Evolutionary conservation across 2,797 vertebrate genomes (phyloP).

Genomic region (Lepidocolaptes lacrymiger): DNA sequence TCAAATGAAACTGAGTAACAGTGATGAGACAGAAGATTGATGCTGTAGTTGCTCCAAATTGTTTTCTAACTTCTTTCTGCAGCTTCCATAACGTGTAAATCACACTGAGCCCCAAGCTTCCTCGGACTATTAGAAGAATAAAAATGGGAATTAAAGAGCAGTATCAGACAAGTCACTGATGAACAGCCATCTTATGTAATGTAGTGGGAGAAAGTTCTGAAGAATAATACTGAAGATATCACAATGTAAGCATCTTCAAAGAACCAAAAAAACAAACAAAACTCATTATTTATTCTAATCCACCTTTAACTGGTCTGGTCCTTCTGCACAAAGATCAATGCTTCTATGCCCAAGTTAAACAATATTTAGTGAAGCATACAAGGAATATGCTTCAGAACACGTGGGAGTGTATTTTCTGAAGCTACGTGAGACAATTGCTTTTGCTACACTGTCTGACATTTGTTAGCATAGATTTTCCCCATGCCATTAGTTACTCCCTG

Average conservation of each 20-base stretch:
- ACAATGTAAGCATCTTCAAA: not conserved
- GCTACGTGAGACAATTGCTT: not conserved
- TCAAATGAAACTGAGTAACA: constrained; percentile 93
- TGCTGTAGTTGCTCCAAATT: constrained; percentile 89
- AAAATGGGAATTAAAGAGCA: not conserved
- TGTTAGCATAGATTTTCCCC: not conserved
- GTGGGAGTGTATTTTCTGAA: not conserved
- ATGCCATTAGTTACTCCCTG: not conserved
- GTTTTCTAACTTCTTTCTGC: constrained; percentile 87
- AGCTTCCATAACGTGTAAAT: constrained; percentile 86
- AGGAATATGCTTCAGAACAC: not conserved
- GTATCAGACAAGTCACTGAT: not conserved
- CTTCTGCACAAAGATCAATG: not conserved
- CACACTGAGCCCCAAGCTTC: constrained; percentile 85
- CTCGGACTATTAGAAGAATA: constrained; percentile 81
- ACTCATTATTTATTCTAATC: not conserved
- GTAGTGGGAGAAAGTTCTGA: not conserved
- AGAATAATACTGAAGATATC: not conserved
- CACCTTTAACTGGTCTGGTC: not conserved
- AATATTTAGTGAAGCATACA: not conserved
- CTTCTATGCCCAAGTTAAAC: not conserved
- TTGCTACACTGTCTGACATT: not conserved
- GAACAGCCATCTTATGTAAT: not conserved
- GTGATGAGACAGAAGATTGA: constrained; percentile 87
- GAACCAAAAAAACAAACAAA: not conserved